A percentile compares a stretch with the other conserved stretches of the same genome.
These are phyloP conservation scores for Leptonema lineaticorne DNA, from an alignment of 1,140 invertebrate species.

Conservation along the genomic window DNA sequence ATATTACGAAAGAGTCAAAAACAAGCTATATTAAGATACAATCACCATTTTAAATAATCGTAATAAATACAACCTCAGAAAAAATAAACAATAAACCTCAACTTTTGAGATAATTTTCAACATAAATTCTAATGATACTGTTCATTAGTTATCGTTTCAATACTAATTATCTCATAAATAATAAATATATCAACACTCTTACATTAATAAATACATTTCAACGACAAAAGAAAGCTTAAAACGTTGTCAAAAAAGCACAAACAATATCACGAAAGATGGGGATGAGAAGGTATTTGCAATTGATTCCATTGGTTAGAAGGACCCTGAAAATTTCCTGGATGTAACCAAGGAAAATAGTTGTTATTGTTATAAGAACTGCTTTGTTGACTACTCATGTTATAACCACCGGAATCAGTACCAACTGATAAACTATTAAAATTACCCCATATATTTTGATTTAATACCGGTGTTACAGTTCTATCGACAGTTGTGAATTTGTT, in stretches of 20 bases:
- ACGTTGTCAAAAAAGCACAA: neutral
- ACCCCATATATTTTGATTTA: slow-evolving; percentile 11
- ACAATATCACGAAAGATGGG: slow-evolving; percentile 25
- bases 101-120: too few species aligned
- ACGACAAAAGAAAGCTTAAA: neutral
- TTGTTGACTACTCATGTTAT: neutral
- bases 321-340: slow-evolving; percentile 11
- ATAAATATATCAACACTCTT: slow-evolving; percentile 11
- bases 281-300: neutral
- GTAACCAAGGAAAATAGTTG: slow-evolving; percentile 22
- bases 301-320: slow-evolving; percentile 20
- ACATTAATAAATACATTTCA: slow-evolving; percentile 19
- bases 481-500: slow-evolving; percentile 15
- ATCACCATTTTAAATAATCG: neutral
- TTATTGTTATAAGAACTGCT: neutral
- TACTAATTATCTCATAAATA: slow-evolving; percentile 9
- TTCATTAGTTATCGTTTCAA: too few species aligned
- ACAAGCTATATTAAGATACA: neutral
- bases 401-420: neutral
- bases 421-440: neutral
- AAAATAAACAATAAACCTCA: too few species aligned
- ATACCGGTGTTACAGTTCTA: neutral
- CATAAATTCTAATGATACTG: too few species aligned
- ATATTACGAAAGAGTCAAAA: too few species aligned
- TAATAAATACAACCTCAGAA: too few species aligned